A percentile compares a stretch with the other conserved stretches of the same genome.
These are phyloP conservation scores for Acleris cristana DNA, from an alignment of 2,888 invertebrate species.

Conservation along the genomic window DNA sequence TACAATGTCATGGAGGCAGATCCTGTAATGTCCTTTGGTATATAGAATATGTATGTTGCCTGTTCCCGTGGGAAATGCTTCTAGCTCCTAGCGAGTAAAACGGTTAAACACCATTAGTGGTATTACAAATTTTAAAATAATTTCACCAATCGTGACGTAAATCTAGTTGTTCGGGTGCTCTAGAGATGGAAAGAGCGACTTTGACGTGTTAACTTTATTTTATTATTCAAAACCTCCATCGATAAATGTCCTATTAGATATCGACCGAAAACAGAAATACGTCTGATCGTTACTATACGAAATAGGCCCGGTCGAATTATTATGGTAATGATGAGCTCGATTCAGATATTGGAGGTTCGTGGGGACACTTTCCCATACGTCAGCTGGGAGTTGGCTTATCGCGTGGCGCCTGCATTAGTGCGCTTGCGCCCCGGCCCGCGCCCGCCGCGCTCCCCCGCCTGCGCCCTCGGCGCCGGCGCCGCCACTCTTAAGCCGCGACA, in stretches of 20 bases:
- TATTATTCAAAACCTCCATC: slow-evolving; percentile 51
- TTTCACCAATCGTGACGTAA: slow-evolving; percentile 22
- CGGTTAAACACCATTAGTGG: neutral
- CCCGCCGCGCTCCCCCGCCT: slow-evolving; percentile 28
- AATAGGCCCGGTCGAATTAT: slow-evolving; percentile 41
- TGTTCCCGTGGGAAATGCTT: neutral
- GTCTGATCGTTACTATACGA: slow-evolving; percentile 30
- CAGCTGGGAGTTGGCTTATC: slow-evolving; percentile 52
- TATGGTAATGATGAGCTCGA: slow-evolving; percentile 49
- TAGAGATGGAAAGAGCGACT: slow-evolving; percentile 30
- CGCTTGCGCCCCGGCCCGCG: slow-evolving; percentile 28
- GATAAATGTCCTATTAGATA: slow-evolving; percentile 51
- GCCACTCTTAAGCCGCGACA: slow-evolving; percentile 75
- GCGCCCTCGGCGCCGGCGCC: slow-evolving; percentile 62
- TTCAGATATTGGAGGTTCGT: slow-evolving; percentile 40
- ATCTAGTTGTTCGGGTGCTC: slow-evolving; percentile 9
- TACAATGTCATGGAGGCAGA: too few species aligned
- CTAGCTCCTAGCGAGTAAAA: neutral
- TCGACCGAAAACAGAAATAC: slow-evolving; percentile 45
- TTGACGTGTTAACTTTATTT: slow-evolving; percentile 52
- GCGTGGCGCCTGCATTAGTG: slow-evolving; percentile 63
- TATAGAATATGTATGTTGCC: neutral
- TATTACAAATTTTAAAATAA: slow-evolving; percentile 9
- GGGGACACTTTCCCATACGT: slow-evolving; percentile 66
- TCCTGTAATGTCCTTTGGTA: too few species aligned